phyloP scores from a whole-genome alignment of 2,113 vertebrate genomes.

The Eclectus roratus region DNA sequence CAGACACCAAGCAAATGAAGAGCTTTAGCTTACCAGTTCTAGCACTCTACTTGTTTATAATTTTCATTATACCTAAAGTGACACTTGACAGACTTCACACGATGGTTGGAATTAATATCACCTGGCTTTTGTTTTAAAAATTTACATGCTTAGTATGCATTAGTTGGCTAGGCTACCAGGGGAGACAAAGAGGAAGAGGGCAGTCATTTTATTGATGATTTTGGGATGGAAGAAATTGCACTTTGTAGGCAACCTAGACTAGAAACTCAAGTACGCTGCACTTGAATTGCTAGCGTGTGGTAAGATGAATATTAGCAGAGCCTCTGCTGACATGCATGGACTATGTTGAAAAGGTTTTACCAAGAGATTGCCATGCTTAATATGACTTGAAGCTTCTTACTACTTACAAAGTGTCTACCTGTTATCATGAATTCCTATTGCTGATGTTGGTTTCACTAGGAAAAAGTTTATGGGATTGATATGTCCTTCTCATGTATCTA shows the following conservation, averaged over 20 bases:
- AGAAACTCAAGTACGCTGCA: not conserved
- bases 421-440: not conserved
- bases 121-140: not conserved
- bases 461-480: not conserved
- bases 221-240: not conserved
- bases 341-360: not conserved
- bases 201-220: not conserved
- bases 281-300: not conserved
- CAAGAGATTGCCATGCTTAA: not conserved
- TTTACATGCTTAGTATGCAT: not conserved
- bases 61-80: not conserved
- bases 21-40: not conserved
- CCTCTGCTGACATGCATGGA: not conserved
- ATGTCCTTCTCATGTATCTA: not conserved
- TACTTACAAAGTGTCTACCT: not conserved
- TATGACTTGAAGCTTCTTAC: not conserved
- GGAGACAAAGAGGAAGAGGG: not conserved
- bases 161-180: not conserved
- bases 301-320: not conserved
- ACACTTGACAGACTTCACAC: not conserved
- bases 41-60: not conserved
- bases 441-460: not conserved
- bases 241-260: not conserved
- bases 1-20: not conserved
- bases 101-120: not conserved